A percentile compares a stretch with the other conserved stretches of the same genome.
Evolutionary conservation across 1,140 invertebrate genomes (phyloP).

Genomic region (Andricus grossulariae): DNA sequence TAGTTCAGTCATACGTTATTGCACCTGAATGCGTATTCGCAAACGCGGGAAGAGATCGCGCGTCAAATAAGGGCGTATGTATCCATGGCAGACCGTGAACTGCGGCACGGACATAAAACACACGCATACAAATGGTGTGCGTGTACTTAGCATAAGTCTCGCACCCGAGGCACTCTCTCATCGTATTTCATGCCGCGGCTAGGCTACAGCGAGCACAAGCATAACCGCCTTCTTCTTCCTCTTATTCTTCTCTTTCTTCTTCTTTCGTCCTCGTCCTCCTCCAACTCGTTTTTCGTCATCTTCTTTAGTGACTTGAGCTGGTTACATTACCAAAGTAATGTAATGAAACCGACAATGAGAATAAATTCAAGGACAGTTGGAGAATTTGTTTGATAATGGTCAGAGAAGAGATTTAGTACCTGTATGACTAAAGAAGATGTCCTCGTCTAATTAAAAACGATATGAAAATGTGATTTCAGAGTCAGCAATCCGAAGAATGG

Average conservation of each 20-base stretch:
- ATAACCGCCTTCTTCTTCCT: slow-evolving; percentile 27
- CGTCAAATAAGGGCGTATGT: slow-evolving; percentile 41
- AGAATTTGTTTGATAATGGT: background rate
- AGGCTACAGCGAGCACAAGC: slow-evolving; percentile 30
- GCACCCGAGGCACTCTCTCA: slow-evolving; percentile 61
- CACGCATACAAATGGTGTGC: slow-evolving; percentile 43
- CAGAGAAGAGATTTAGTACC: background rate
- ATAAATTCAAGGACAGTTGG: slow-evolving; percentile 10
- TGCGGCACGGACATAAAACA: slow-evolving; percentile 41
- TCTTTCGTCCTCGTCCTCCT: slow-evolving; percentile 34
- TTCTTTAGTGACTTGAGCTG: slow-evolving; percentile 9
- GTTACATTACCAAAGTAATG: slow-evolving; percentile 23
- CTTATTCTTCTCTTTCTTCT: slow-evolving; percentile 28
- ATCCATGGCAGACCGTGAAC: slow-evolving; percentile 17
- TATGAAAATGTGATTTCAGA: no score
- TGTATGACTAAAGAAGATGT: no score
- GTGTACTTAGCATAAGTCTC: slow-evolving; percentile 63
- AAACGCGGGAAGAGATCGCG: background rate
- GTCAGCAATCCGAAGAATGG: no score
- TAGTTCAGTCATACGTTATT: background rate
- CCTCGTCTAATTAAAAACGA: no score
- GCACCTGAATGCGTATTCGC: background rate
- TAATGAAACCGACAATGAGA: slow-evolving; percentile 26
- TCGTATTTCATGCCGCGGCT: slow-evolving; percentile 56
- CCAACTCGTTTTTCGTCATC: slow-evolving; percentile 30